A percentile compares a stretch with the other conserved stretches of the same genome.
Conservation (phyloP, 1,140 invertebrate species). For the Neodiprion virginianus region DNA sequence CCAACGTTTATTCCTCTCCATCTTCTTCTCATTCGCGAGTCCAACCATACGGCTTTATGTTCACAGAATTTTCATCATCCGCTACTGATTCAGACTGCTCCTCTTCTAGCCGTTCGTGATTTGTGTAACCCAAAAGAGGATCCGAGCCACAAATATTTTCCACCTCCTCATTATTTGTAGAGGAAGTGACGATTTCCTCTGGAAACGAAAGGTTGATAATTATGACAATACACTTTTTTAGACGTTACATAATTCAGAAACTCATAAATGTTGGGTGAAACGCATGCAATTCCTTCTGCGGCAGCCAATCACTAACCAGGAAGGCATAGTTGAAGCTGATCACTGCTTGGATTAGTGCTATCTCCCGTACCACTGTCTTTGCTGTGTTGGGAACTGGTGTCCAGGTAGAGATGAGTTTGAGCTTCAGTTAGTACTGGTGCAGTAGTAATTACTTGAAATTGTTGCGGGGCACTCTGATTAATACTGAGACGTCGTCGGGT, state of each 20-base stretch:
- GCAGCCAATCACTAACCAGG: slow-evolving; percentile 41
- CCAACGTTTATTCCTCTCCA: too few relatives aligned
- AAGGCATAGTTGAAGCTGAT: slow-evolving; percentile 60
- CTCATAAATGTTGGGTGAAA: too few relatives aligned
- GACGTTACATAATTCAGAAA: neutral
- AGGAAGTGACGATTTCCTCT: slow-evolving; percentile 48
- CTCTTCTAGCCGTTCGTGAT: slow-evolving; percentile 51
- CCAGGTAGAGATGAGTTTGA: slow-evolving; percentile 54
- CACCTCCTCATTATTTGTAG: slow-evolving; percentile 52
- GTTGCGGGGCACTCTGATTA: slow-evolving; percentile 32
- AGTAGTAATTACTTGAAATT: slow-evolving; percentile 26
- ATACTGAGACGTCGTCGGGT: slow-evolving; percentile 71
- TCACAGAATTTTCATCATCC: neutral
- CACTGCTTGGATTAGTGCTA: slow-evolving; percentile 66
- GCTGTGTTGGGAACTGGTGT: slow-evolving; percentile 61
- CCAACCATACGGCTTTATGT: neutral
- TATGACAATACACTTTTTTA: slow-evolving; percentile 1
- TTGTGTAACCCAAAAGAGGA: slow-evolving; percentile 54
- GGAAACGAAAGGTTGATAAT: slow-evolving; percentile 24
- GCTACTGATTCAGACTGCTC: neutral
- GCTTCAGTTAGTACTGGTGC: slow-evolving; percentile 34
- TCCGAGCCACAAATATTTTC: slow-evolving; percentile 43
- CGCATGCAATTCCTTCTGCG: too few relatives aligned
- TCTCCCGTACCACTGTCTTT: slow-evolving; percentile 70
- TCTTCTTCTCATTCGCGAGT: too few relatives aligned